phyloP scores from a whole-genome alignment of 2,113 vertebrate genomes.

The Ageneiosus marmoratus region DNA sequence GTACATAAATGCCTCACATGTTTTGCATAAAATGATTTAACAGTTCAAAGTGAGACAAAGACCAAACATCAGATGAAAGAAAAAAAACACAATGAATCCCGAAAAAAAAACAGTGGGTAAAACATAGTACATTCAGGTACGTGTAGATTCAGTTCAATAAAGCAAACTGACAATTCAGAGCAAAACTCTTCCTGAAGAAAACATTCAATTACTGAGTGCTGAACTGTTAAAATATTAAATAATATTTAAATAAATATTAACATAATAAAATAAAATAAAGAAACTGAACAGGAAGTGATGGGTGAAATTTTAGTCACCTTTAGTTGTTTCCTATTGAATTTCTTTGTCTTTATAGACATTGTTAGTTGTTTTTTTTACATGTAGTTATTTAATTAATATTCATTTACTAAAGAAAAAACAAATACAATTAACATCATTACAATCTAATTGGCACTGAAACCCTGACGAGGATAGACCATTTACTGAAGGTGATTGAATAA shows the following conservation, averaged over 20 bases:
- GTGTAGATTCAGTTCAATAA: slow-evolving; percentile 10
- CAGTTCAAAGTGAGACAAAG: neutral
- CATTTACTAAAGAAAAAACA: neutral
- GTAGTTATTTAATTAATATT: neutral
- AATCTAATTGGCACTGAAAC: neutral
- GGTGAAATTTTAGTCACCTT: neutral
- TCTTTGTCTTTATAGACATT: neutral
- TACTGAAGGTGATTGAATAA: neutral
- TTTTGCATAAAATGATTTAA: neutral
- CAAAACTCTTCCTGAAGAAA: neutral
- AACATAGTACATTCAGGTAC: neutral
- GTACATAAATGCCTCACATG: neutral
- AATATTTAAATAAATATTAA: neutral
- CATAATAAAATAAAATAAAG: neutral
- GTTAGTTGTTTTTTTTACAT: neutral
- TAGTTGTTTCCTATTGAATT: neutral
- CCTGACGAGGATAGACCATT: neutral
- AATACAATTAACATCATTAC: neutral
- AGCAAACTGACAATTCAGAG: slow-evolving; percentile 2
- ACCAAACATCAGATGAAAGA: neutral
- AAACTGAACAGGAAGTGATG: neutral
- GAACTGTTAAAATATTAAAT: slow-evolving; percentile 24
- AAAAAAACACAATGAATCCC: neutral
- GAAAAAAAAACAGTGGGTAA: neutral
- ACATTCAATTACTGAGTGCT: slow-evolving; percentile 12